Evolutionary conservation across 2,113 vertebrate species (phyloP).

Genomic region (Stegostoma tigrinum): DNA sequence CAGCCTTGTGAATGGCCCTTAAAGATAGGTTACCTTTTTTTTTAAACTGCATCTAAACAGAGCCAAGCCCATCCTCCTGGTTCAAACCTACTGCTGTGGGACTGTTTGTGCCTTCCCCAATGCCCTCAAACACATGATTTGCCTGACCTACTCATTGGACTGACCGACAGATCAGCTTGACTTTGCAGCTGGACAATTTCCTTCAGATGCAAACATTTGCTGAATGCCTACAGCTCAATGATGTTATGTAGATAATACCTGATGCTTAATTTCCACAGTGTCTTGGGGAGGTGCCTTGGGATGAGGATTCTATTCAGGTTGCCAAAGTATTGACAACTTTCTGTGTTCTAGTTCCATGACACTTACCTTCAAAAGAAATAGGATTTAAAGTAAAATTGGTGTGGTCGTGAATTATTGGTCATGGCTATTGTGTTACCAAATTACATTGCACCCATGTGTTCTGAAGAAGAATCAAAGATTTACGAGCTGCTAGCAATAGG

Average conservation of each 20-base stretch:
- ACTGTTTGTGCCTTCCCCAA: neutral
- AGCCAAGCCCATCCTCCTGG: neutral
- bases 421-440: neutral
- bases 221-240: neutral
- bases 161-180: neutral
- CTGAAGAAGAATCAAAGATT: neutral
- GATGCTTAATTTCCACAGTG: neutral
- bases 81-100: neutral
- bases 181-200: neutral
- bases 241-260: neutral
- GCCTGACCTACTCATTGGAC: neutral
- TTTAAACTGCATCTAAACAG: neutral
- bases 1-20: neutral
- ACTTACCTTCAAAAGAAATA: neutral
- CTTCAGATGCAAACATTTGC: neutral
- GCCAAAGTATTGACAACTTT: neutral
- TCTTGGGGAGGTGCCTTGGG: neutral
- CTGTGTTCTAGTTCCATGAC: neutral
- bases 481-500: neutral
- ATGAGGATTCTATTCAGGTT: neutral
- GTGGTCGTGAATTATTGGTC: neutral
- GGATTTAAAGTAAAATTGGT: neutral
- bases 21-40: neutral
- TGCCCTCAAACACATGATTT: neutral
- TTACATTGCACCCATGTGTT: neutral